Base-by-base conservation (phyloP, 2,113 vertebrate genomes). In the Ptilorrhoa leucosticta region DNA sequence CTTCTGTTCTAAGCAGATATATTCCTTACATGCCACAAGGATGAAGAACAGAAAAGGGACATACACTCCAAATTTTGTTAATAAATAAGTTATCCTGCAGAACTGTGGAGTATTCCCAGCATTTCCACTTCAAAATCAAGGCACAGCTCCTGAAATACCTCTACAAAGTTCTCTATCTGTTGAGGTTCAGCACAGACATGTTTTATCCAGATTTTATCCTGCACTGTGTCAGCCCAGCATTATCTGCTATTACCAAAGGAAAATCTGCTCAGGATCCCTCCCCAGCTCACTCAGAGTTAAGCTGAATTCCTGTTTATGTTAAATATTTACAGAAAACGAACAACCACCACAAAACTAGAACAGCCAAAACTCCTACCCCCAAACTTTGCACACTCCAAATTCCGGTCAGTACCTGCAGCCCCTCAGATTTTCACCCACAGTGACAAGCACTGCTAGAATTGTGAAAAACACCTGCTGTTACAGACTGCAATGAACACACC, bases 401-500 rank as follows among this genome's bases (percentile, higher is more conserved):
- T 45, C 42, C 21, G 31, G 3, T 47, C 11, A 35, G 5, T 37
- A 5, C 22, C 9, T 3, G 5, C 10, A 63, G 11, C 10, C 47
- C 30, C 48, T 87, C 33, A 35, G 31, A n/a, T 15, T 21, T 44
- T 20, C 23, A 33, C 1, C 40, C 40, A 51, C n/a, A 9, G 33
- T 13, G 37, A 33, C 10, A 15, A 0, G 1, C 28, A 39, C 2
- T 4, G 17, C 45, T 60, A 40, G 16, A 45, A 4, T 4, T 3
- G 8, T 53, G 20, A 20, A 53, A 30, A 56, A 51, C 44, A 11
- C 2, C 0, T n/a, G 23, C 72, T 19, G 3, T 4, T 10, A 11
- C 0, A 11, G 22, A 66, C 11, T 21, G 35, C 39, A 95, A 93
- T 70, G 56, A 95, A 71, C 56, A 96, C 65, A 80, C 56, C 58